A percentile compares a stretch with the other conserved stretches of the same genome.
Conservation (phyloP, 2,797 vertebrate species). For the Lacerta viridis region DNA sequence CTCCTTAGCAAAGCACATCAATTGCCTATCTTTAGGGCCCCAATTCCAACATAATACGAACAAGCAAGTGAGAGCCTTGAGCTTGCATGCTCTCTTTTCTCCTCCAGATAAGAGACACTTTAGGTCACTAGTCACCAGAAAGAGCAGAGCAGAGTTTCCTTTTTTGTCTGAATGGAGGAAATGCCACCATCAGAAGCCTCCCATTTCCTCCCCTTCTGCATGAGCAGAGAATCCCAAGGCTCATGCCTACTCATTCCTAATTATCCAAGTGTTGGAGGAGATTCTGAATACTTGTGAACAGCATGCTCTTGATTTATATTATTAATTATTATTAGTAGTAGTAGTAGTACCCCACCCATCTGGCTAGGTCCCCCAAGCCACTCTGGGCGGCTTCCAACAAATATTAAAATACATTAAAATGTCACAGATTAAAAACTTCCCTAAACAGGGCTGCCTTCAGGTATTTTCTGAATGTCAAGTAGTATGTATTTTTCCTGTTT, state of each 20-base stretch:
- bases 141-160: not conserved
- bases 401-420: no score
- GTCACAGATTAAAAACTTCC: no score
- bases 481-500: not conserved
- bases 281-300: not conserved
- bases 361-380: no score
- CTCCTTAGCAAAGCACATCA: no score
- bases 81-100: not conserved
- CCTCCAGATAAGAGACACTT: not conserved
- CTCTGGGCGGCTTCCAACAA: no score
- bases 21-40: no score
- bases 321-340: no score
- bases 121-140: not conserved
- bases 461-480: no score
- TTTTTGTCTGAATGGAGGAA: not conserved
- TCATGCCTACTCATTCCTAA: not conserved
- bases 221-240: not conserved
- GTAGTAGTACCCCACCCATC: no score
- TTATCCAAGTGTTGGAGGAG: not conserved
- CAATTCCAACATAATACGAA: no score
- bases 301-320: not conserved
- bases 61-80: not conserved
- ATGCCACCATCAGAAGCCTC: not conserved
- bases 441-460: no score
- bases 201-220: not conserved